Evolutionary conservation across 1,140 invertebrate species (phyloP), one percentile per base, ranked within the genome.

Genomic region (Maconellicoccus hirsutus): DNA sequence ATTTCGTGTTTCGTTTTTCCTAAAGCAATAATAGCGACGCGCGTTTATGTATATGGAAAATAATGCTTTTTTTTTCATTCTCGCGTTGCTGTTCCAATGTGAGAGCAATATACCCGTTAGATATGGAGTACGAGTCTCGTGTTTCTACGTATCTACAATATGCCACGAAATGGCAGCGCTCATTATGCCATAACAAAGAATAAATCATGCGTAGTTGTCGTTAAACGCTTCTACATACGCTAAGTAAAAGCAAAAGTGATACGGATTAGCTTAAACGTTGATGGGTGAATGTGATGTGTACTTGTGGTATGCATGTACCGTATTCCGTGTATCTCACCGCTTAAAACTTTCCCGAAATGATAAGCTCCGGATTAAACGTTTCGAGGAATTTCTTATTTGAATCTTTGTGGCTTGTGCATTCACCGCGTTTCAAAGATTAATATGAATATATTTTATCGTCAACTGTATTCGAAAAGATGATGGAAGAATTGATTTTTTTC

Each of bases 241-340:
- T 52, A 52, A 16, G 42, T 52, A 52, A 52, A 52, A 52, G 42
- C 42, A 52, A 52, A 52, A 52, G 42, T 52, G 42, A 52, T 52
- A 19, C 42, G 42, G n/a, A 52, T 52, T 16, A 52, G 42, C 12
- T 52, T 33, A 6, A 33, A 33, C 12, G 29, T 12, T 6, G 29
- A 3, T 33, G 29, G 29, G 29, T 33, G 29, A 33, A 33, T 33
- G 12, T 33, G 29, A 33, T 33, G 4, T 6, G 29, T 33, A 33
- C 12, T 33, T 6, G 12, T 33, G 29, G 3, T 33, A 33, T 6
- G 12, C 29, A 3, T 33, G 12, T 33, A 12, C 29, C 29, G 29
- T 33, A 33, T 33, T 33, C n/a, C n/a, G n/a, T n/a, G n/a, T n/a
- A n/a, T n/a, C n/a, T n/a, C n/a, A n/a, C n/a, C n/a, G n/a, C n/a